A percentile compares a stretch with the other conserved stretches of the same genome.
phyloP scores from a whole-genome alignment of 2,797 vertebrate genomes.

The Buceros bicornis region DNA sequence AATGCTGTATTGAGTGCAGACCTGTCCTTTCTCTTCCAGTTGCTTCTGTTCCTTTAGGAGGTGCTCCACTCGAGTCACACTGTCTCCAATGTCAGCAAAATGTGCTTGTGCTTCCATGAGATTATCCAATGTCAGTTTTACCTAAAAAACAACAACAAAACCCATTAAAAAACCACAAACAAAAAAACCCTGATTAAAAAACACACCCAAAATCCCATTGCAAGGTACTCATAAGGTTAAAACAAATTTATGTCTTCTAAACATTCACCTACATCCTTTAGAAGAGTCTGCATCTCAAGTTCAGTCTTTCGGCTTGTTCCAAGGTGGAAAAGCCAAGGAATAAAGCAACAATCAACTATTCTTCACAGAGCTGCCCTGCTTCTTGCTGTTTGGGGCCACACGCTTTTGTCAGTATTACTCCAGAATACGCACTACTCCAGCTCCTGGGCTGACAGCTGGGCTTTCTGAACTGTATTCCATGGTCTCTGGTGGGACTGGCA shows the following conservation, averaged over 20 bases:
- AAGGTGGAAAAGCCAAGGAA: not conserved
- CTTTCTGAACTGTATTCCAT: not conserved
- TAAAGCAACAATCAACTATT: not conserved
- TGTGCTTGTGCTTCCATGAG: constrained; percentile 83
- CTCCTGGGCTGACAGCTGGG: not conserved
- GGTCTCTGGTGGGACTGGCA: not conserved
- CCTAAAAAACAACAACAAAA: constrained; percentile 72
- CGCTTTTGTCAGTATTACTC: not conserved
- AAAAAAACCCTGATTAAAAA: not conserved
- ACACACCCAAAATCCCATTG: not conserved
- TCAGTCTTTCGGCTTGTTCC: not conserved
- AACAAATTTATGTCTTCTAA: not conserved
- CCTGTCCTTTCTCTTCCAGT: constrained; percentile 90
- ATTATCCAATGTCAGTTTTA: constrained; percentile 88
- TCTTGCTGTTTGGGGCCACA: not conserved
- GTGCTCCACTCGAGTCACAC: constrained; percentile 85
- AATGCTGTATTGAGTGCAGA: constrained; percentile 41
- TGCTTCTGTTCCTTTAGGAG: constrained; percentile 88
- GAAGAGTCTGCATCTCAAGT: not conserved
- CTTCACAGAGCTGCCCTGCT: not conserved
- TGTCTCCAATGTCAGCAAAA: constrained; percentile 87
- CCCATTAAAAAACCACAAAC: not conserved
- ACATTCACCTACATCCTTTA: not conserved
- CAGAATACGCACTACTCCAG: not conserved
- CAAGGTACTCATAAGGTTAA: not conserved